Percentiles rank a stretch among this genome's conserved stretches.
Evolutionary conservation across 1,140 invertebrate species (phyloP).

Genomic region (Drosophila tani): DNA sequence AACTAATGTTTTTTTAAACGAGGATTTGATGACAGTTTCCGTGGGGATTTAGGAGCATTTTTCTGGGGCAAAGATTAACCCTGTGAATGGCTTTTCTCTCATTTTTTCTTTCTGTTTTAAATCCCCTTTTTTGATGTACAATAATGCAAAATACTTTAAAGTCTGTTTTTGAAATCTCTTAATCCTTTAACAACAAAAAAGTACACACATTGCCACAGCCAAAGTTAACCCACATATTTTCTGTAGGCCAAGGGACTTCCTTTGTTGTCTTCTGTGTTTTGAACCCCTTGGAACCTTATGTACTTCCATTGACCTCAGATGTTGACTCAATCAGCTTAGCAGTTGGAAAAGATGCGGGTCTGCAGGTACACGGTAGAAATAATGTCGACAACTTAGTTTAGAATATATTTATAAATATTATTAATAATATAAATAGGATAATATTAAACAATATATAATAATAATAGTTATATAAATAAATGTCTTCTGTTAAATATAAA

Average conservation of each 20-base stretch:
- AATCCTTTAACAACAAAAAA: slow-evolving; percentile 36
- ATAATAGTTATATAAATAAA: too few species aligned
- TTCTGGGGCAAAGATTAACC: slow-evolving; percentile 8
- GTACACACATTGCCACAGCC: background rate
- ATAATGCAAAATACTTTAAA: slow-evolving; percentile 19
- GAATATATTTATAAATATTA: too few species aligned
- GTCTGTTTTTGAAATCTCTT: slow-evolving; percentile 28
- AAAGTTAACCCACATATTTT: slow-evolving; percentile 49
- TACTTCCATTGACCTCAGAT: slow-evolving; percentile 21
- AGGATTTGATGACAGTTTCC: slow-evolving; percentile 23
- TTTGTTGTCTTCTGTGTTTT: background rate
- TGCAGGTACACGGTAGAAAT: background rate
- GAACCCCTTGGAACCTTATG: slow-evolving; percentile 5
- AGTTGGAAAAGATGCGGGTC: slow-evolving; percentile 32
- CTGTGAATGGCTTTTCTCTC: background rate
- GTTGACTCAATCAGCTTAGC: slow-evolving; percentile 46
- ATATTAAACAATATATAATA: too few species aligned
- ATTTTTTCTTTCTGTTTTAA: background rate
- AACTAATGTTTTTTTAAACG: slow-evolving; percentile 15
- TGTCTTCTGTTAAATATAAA: too few species aligned
- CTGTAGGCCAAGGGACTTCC: slow-evolving; percentile 20
- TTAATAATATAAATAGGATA: too few species aligned
- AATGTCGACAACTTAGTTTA: background rate
- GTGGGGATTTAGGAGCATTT: background rate
- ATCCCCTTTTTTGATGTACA: too few species aligned